Base-by-base conservation (phyloP, 1,140 invertebrate species). In the Chironomus tepperi region DNA sequence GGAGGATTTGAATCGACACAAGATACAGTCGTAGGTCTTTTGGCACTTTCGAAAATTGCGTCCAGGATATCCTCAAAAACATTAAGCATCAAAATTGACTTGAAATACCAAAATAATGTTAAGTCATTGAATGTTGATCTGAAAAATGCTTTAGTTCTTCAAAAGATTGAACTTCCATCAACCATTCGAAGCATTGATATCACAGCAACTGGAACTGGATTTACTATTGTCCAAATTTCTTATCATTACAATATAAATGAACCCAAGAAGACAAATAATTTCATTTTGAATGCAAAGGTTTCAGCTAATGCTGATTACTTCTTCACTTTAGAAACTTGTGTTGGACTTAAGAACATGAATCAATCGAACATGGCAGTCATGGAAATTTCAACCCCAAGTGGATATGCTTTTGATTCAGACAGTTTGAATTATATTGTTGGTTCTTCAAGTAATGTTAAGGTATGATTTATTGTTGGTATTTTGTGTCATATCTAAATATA, bases 211-310 rank as follows among this genome's bases (percentile, higher is more conserved):
- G 96, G 97, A 8, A 87, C 84, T 43, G 96, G 96, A 43, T 88
- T 96, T 79, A 93, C 89, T 0, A 80, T 97, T 65, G 86, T 95
- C 42, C 93, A 95, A 81, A 87, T 98, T 0, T 90, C 89, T 3
- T 94, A 92, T 77, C 86, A 86, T 72, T 96, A 95, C 79, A 93
- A 94, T 81, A 87, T 94, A 43, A 94, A 95, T 81, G 93, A 96
- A 6, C 24, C 24, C 1, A 34, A 34, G 95, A 94, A n/a, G 93
- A 91, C 9, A 89, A 94, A 18, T 94, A 91, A 88, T 95, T 95
- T 1, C 84, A 94, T 18, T 97, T 96, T 81, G 81, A 91, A 90
- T 77, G 92, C 91, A 76, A 95, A 93, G 0, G 91, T 93, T 77
- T 84, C 87, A 8, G 88, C 95, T 80, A 90, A 94, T 77, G 84